phyloP scores from a whole-genome alignment of 1,140 invertebrate genomes.

The Euura lappo region DNA sequence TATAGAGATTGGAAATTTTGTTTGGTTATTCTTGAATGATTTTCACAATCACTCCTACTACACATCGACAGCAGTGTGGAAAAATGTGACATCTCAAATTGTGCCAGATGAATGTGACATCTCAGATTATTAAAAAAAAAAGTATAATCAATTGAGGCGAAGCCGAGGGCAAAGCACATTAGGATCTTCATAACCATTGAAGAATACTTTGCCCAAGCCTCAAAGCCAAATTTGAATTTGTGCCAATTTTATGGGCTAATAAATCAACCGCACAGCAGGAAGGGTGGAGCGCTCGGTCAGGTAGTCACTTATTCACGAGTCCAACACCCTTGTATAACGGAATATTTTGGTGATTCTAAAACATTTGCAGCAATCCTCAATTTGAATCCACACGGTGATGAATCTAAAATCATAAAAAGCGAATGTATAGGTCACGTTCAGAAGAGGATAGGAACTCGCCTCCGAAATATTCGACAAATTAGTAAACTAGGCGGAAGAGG shows the following conservation, averaged over 20 bases:
- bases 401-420: slow-evolving; percentile 18
- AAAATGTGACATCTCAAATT: no score
- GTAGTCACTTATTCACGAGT: not conserved
- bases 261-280: no score
- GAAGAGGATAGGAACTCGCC: slow-evolving; percentile 25
- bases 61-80: no score
- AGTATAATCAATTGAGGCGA: no score
- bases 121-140: no score
- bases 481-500: slow-evolving; percentile 19
- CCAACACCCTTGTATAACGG: not conserved
- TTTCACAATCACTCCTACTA: no score
- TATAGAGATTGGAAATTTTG: no score
- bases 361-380: slow-evolving; percentile 16
- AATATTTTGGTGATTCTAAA: slow-evolving; percentile 19
- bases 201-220: slow-evolving; percentile 20
- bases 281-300: not conserved
- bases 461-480: slow-evolving; percentile 17
- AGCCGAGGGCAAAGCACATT: slow-evolving; percentile 20
- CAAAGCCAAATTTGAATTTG: slow-evolving; percentile 20
- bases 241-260: not conserved
- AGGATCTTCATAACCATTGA: slow-evolving; percentile 21
- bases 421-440: slow-evolving; percentile 22
- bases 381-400: slow-evolving; percentile 17
- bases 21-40: no score
- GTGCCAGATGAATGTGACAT: no score